Percentiles rank a stretch among this genome's conserved stretches.
These are phyloP conservation scores for Bedellia somnulentella DNA, from an alignment of 2,888 invertebrate genomes.

Conservation along the genomic window DNA sequence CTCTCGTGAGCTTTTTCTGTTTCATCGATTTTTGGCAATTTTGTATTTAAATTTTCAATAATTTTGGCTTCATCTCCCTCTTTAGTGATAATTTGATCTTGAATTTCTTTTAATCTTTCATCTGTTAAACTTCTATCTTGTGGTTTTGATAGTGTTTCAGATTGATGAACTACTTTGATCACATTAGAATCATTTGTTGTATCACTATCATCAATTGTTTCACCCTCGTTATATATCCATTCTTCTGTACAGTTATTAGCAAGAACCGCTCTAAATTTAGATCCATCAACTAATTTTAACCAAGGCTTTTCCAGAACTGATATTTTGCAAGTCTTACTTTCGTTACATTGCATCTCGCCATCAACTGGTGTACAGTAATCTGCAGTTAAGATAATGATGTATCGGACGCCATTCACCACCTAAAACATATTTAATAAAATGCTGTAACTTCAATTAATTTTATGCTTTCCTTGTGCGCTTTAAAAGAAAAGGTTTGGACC, in stretches of 20 bases:
- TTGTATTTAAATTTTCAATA: not conserved
- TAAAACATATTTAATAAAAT: slow-evolving; percentile 24
- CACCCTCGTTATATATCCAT: slow-evolving; percentile 47
- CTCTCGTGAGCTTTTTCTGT: slow-evolving; percentile 9
- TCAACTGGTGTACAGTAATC: slow-evolving; percentile 35
- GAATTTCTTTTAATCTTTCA: slow-evolving; percentile 29
- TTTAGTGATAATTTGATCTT: slow-evolving; percentile 41
- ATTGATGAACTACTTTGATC: slow-evolving; percentile 26
- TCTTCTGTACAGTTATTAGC: slow-evolving; percentile 68
- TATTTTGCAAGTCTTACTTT: slow-evolving; percentile 56
- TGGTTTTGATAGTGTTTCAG: slow-evolving; percentile 24
- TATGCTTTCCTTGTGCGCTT: too few relatives aligned
- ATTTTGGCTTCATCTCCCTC: too few relatives aligned
- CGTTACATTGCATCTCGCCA: slow-evolving; percentile 20
- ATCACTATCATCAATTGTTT: slow-evolving; percentile 14
- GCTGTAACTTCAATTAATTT: too few relatives aligned
- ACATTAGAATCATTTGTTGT: slow-evolving; percentile 21
- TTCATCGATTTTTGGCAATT: not conserved
- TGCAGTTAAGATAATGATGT: slow-evolving; percentile 52
- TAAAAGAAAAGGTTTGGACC: too few relatives aligned
- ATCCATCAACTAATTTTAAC: slow-evolving; percentile 57
- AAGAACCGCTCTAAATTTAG: slow-evolving; percentile 62
- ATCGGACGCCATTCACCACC: slow-evolving; percentile 65
- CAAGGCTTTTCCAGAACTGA: slow-evolving; percentile 68
- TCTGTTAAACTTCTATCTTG: slow-evolving; percentile 25